phyloP scores from a whole-genome alignment of 2,113 vertebrate species.

The Marmota monax region DNA sequence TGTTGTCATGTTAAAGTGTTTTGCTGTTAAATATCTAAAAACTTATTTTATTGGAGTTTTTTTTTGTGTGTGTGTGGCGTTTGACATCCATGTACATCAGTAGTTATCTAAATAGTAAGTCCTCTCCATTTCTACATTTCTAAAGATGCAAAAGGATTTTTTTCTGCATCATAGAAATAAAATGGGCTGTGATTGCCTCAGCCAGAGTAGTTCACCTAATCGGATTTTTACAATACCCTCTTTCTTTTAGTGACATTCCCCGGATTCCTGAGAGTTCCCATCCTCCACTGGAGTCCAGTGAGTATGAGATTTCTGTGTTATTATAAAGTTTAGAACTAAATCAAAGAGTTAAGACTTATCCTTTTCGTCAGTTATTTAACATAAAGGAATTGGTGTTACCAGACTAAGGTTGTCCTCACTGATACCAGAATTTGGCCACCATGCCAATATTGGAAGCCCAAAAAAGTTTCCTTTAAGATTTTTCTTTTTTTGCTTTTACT shows the following conservation, averaged over 20 bases:
- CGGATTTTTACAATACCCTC: constrained; percentile 75
- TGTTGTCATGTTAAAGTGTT: constrained; percentile 78
- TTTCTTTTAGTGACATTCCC: constrained; percentile 95
- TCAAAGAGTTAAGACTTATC: neutral
- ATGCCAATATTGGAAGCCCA: neutral
- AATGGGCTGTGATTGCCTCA: neutral
- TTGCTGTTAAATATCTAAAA: constrained; percentile 76
- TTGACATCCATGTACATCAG: constrained; percentile 72
- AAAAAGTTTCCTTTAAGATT: neutral
- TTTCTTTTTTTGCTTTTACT: neutral
- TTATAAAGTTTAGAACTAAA: neutral
- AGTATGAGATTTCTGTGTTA: constrained; percentile 78
- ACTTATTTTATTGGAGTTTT: constrained; percentile 65
- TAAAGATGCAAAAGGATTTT: constrained; percentile 65
- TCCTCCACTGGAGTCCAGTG: constrained; percentile 98
- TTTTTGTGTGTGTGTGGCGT: constrained; percentile 49
- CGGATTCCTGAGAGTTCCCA: constrained; percentile 98
- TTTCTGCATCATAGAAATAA: neutral
- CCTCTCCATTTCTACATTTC: constrained; percentile 66
- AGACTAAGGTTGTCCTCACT: neutral
- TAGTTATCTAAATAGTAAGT: constrained; percentile 70
- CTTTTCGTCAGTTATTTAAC: constrained; percentile 4
- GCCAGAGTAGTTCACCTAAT: neutral
- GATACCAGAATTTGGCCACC: neutral
- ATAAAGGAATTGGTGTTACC: neutral